Percentiles rank a stretch among this genome's conserved stretches.
These are phyloP conservation scores for Lontra canadensis DNA, from an alignment of 2,113 vertebrate genomes.

Conservation along the genomic window DNA sequence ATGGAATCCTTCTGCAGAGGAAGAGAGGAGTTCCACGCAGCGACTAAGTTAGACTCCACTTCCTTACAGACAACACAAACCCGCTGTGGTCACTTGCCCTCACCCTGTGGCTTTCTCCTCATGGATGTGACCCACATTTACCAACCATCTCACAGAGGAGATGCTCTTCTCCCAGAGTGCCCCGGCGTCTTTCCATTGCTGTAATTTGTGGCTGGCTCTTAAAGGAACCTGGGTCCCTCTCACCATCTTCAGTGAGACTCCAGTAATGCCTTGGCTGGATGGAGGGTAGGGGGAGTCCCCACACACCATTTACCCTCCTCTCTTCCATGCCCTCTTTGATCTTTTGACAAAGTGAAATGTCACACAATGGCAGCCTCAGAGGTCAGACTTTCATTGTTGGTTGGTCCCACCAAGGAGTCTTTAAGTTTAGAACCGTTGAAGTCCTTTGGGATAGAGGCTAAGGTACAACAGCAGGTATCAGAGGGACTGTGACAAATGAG, in stretches of 20 bases:
- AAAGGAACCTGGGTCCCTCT: background rate
- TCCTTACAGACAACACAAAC: slow-evolving; percentile 55
- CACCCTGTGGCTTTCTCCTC: slow-evolving; percentile 53
- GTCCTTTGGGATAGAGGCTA: slow-evolving; percentile 3
- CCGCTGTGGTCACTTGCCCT: slow-evolving; percentile 36
- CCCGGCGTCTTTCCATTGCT: background rate
- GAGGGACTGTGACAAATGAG: slow-evolving; percentile 83
- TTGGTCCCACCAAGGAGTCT: background rate
- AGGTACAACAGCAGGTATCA: slow-evolving; percentile 81
- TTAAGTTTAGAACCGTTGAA: slow-evolving; percentile 1
- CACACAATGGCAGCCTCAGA: slow-evolving; percentile 69
- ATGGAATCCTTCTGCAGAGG: slow-evolving; percentile 46
- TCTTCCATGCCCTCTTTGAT: slow-evolving; percentile 72
- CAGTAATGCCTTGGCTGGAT: background rate
- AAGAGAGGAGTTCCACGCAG: background rate
- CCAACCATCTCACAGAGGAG: background rate
- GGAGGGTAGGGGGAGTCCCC: background rate
- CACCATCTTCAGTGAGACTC: background rate
- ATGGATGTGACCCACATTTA: slow-evolving; percentile 32
- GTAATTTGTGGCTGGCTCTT: background rate
- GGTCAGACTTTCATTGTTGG: slow-evolving; percentile 75
- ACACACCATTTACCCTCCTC: background rate
- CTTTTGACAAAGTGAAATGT: slow-evolving; percentile 74
- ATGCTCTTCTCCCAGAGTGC: background rate
- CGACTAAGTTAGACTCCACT: slow-evolving; percentile 20